A percentile compares a stretch with the other conserved stretches of the same genome.
Conservation (phyloP, 2,888 invertebrate genomes). For the Pterobdella sp. region DNA sequence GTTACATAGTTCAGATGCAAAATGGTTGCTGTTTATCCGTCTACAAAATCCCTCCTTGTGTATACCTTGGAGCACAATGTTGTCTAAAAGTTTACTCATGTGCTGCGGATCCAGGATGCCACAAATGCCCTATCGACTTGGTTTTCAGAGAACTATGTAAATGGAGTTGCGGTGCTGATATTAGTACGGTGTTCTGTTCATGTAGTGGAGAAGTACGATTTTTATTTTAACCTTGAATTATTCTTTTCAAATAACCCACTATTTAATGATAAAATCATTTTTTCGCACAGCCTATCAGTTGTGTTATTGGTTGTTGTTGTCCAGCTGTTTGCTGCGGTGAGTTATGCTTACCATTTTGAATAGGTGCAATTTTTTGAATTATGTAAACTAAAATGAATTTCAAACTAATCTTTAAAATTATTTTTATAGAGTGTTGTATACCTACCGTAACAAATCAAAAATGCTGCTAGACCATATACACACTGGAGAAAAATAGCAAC, state of each 20-base stretch:
- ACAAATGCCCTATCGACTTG: conserved; percentile 26
- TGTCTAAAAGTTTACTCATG: conserved; percentile 24
- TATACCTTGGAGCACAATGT: conserved; percentile 28
- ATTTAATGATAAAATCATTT: background rate
- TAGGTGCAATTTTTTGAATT: background rate
- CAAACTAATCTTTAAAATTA: background rate
- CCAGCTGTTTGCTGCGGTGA: conserved; percentile 27
- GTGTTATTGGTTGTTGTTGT: conserved; percentile 29
- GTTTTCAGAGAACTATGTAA: conserved; percentile 25
- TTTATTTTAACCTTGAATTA: background rate
- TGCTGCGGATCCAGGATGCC: conserved; percentile 26
- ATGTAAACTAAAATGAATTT: background rate
- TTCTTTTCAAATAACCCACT: background rate
- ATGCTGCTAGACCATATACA: conserved; percentile 10
- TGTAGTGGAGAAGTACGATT: conserved; percentile 28
- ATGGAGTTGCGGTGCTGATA: conserved; percentile 25
- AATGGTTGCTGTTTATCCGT: conserved; percentile 25
- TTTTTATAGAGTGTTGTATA: conserved; percentile 16
- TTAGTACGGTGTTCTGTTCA: conserved; percentile 24
- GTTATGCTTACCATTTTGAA: conserved; percentile 1
- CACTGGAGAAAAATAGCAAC: background rate
- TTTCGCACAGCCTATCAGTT: conserved; percentile 23
- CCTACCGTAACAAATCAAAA: conserved; percentile 24
- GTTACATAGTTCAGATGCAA: conserved; percentile 29
- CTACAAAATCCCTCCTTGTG: conserved; percentile 28